Percentiles rank a stretch among this genome's conserved stretches.
Evolutionary conservation across 1,140 invertebrate species (phyloP).

Genomic region (Coelopa frigida): DNA sequence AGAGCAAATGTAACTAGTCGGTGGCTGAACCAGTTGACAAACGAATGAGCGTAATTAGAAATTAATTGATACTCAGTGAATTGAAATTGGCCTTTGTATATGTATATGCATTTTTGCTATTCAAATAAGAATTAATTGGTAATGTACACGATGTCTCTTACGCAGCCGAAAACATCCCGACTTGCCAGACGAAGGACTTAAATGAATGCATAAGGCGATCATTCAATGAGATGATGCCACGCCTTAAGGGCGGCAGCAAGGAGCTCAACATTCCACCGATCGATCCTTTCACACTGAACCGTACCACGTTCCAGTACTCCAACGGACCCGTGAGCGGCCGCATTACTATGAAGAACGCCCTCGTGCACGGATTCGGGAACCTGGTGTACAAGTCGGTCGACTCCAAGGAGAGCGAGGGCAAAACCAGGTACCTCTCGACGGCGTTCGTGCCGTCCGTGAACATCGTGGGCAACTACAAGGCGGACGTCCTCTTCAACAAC

Average conservation of each 20-base stretch:
- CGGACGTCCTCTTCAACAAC: constrained; percentile 32
- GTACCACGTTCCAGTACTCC: constrained; percentile 29
- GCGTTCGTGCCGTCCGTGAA: constrained; percentile 24
- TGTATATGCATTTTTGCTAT: too few relatives aligned
- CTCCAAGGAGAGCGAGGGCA: constrained; percentile 18
- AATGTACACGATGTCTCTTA: too few relatives aligned
- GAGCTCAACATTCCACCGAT: constrained; percentile 28
- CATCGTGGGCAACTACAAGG: constrained; percentile 36
- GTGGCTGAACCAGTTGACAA: too few relatives aligned
- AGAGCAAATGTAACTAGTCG: too few relatives aligned
- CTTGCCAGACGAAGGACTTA: too few relatives aligned
- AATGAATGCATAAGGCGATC: constrained; percentile 29
- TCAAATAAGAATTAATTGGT: too few relatives aligned
- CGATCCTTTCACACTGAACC: constrained; percentile 32
- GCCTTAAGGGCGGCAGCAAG: constrained; percentile 18
- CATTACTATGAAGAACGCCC: constrained; percentile 26
- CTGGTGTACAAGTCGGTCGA: constrained; percentile 18
- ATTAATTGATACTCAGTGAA: too few relatives aligned
- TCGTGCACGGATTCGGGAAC: constrained; percentile 24
- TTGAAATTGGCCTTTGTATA: too few relatives aligned
- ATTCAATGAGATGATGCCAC: constrained; percentile 18
- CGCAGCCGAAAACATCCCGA: too few relatives aligned
- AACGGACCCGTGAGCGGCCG: constrained; percentile 24
- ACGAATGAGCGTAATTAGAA: too few relatives aligned
- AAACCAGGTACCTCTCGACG: constrained; percentile 14